Base-by-base conservation (phyloP, 92 coral and sea anemone species). In the Meandrina meandrites region DNA sequence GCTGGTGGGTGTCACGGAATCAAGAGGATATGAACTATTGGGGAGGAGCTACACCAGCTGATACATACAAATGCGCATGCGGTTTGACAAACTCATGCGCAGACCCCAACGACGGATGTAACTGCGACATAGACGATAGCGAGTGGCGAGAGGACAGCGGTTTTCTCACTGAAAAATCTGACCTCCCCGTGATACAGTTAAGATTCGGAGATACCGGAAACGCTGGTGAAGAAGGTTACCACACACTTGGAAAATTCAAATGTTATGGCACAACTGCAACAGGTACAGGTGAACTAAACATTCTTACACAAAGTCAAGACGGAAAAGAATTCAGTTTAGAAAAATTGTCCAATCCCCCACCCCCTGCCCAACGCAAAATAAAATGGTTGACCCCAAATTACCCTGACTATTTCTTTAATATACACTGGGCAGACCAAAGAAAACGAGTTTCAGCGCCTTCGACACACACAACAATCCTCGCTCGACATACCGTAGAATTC, bases 1-100 rank as follows among this genome's bases (percentile, higher is more conserved):
- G 83, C 17, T 90, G 86, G 89, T 90, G 89, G 91, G 86, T 87
- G 37, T 87, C 93, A 78, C 91, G 88, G 14, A 42, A 87, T 22
- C 54, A 54, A 13, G 57, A 40, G 18, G 42, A 67, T 14, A 90
- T 90, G 90, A 86, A 5, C 21, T 90, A 90, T 36, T 90, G 93
- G 93, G 93, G 93, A 10, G 93, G 90, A 69, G 88, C 86, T n/a
- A 40, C 75, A 1, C 36, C 53, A 8, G 42, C 51, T 37, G 42
- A 53, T 78, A n/a, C 31, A 0, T 58, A 58, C 58, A 90, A 81
- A 53, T 90, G 92, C 78, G 90, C 92, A 75, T 90, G 92, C 69
- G 90, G 92, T 42, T 76, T 78, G 85, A 80, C 75, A 21, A 72
- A 42, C 32, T 19, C 88, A 6, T 90, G 93, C 75, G 87, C 80